phyloP scores from a whole-genome alignment of 1,140 invertebrate species.

The Drosophila mojavensis region DNA sequence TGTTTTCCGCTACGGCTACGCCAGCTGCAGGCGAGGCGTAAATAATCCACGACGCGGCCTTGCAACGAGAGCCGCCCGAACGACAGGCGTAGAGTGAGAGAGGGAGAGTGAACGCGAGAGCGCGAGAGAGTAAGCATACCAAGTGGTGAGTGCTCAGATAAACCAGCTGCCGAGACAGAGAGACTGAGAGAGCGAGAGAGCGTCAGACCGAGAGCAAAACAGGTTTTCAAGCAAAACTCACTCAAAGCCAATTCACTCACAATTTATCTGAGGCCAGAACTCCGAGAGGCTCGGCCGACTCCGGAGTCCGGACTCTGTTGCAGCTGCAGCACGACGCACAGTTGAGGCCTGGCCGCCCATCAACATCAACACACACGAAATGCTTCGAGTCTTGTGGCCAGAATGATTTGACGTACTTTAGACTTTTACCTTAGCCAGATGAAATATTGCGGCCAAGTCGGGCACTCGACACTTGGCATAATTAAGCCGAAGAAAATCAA shows the following conservation, averaged over 20 bases:
- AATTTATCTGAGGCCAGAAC: slow-evolving; percentile 50
- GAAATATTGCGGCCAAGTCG: background rate
- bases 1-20: slow-evolving; percentile 27
- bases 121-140: slow-evolving; percentile 49
- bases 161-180: slow-evolving; percentile 17
- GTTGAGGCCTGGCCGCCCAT: slow-evolving; percentile 48
- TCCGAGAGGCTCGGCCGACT: background rate
- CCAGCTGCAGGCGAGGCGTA: slow-evolving; percentile 58
- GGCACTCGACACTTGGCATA: no score
- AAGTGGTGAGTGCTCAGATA: slow-evolving; percentile 34
- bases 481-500: slow-evolving; percentile 2
- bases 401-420: slow-evolving; percentile 14
- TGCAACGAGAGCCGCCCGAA: slow-evolving; percentile 83
- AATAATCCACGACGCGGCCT: slow-evolving; percentile 81
- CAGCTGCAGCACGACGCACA: slow-evolving; percentile 48
- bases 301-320: slow-evolving; percentile 7
- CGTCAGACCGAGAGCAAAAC: background rate
- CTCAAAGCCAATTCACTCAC: slow-evolving; percentile 61
- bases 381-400: slow-evolving; percentile 22
- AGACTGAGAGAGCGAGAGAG: slow-evolving; percentile 19
- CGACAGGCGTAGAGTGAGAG: slow-evolving; percentile 7
- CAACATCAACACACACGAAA: slow-evolving; percentile 33
- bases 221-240: slow-evolving; percentile 27
- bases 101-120: background rate
- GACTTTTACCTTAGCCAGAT: background rate